Evolutionary conservation across 2,113 vertebrate genomes (phyloP).

Genomic region (Amia ocellicauda): DNA sequence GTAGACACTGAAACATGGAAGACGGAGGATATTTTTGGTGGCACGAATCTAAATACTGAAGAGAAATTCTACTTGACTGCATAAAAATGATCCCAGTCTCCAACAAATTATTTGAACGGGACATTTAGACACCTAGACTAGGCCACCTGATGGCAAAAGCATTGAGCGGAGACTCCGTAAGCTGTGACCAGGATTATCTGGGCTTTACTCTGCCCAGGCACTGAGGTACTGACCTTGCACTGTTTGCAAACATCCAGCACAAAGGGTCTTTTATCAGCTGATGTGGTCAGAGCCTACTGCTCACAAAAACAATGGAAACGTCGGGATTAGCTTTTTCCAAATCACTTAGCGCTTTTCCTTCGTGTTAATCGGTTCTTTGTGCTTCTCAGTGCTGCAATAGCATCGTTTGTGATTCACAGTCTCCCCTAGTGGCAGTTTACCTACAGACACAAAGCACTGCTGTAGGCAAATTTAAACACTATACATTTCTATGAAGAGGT

Average conservation of each 20-base stretch:
- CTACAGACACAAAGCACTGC: neutral
- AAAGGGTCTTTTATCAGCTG: slow-evolving; percentile 21
- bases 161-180: neutral
- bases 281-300: neutral
- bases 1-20: too few species aligned
- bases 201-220: slow-evolving; percentile 24
- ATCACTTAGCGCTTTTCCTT: neutral
- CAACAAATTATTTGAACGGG: too few species aligned
- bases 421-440: neutral
- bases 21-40: too few species aligned
- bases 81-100: too few species aligned
- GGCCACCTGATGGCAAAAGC: too few species aligned
- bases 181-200: slow-evolving; percentile 17
- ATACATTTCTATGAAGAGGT: too few species aligned
- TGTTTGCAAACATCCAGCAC: slow-evolving; percentile 40
- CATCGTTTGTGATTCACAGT: neutral
- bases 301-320: slow-evolving; percentile 10
- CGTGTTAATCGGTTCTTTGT: slow-evolving; percentile 7
- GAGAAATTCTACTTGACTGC: neutral
- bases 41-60: too few species aligned
- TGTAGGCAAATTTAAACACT: neutral
- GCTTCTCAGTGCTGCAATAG: neutral
- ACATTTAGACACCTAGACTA: too few species aligned
- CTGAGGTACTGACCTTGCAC: slow-evolving; percentile 22
- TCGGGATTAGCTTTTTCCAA: slow-evolving; percentile 15